A percentile compares a stretch with the other conserved stretches of the same genome.
Conservation (phyloP, 2,888 invertebrate genomes). For the Mythimna loreyi region DNA sequence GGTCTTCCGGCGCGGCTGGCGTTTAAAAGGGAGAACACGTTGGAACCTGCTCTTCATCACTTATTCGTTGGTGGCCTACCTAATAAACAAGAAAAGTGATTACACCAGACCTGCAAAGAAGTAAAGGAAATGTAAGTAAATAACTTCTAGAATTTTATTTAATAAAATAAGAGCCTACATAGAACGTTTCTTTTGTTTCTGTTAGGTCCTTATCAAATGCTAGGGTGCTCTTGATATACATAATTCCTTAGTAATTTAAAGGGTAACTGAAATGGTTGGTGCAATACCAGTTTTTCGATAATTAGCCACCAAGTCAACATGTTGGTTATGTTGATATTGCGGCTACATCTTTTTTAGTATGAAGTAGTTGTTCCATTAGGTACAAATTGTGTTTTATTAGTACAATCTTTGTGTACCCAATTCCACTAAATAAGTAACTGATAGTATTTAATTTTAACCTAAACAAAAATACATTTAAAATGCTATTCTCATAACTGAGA, state of each 20-base stretch:
- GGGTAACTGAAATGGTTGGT: neutral
- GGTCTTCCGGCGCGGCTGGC: neutral
- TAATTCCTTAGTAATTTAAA: neutral
- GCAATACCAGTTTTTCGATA: neutral
- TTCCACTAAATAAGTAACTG: too few relatives aligned
- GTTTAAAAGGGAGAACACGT: slow-evolving; percentile 11
- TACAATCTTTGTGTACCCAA: neutral
- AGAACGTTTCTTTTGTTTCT: neutral
- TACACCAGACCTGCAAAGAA: neutral
- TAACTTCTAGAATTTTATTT: neutral
- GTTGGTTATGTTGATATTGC: too few relatives aligned
- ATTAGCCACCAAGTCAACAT: too few relatives aligned
- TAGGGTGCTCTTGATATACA: neutral
- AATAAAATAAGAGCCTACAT: too few relatives aligned
- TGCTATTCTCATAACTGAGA: neutral
- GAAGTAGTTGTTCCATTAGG: too few relatives aligned
- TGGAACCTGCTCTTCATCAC: slow-evolving; percentile 3
- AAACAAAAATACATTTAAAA: neutral
- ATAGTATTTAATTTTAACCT: neutral
- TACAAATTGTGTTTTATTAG: neutral
- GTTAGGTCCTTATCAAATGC: too few relatives aligned
- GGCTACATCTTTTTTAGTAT: too few relatives aligned
- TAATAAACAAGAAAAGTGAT: neutral
- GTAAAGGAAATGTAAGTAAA: slow-evolving; percentile 34
- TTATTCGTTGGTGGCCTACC: neutral